Base-by-base conservation (phyloP, 1,140 invertebrate genomes). In the Amphibalanus amphitrite region DNA sequence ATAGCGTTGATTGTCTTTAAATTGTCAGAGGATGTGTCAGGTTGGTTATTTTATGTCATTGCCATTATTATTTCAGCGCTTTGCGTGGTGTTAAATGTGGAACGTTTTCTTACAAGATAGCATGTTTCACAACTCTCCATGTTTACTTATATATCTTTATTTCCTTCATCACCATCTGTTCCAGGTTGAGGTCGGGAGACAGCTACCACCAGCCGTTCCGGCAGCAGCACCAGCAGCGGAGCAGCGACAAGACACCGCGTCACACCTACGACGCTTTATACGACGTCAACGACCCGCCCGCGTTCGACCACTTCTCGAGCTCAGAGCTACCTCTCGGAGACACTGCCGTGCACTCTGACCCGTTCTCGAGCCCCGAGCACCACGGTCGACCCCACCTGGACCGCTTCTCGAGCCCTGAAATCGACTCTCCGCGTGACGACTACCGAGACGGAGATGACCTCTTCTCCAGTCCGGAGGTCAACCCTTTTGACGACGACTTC, bases 161-260 rank as follows among this genome's bases (percentile, higher is more conserved):
- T n/a, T n/a, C n/a, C n/a, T n/a, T n/a, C n/a, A n/a, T n/a, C n/a
- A n/a, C n/a, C n/a, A n/a, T n/a, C n/a, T n/a, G n/a, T n/a, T n/a
- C 33, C 33, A 38, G 72, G 71, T 69, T n/a, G 29, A 29, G 29
- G 40, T 28, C 40, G 30, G 64, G 13, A 25, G 20, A 25, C 47
- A 23, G 47, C 47, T 59, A 20, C 47, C 47, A 59, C 47, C 47
- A 59, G 47, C 47, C 47, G 17, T 59, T 17, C 20, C 47, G 73
- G 40, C 73, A n/a, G 73, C 73, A 72, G 74, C 73, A 59, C 69
- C 29, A 1, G 47, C 13, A 59, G 47, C 10, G 17, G 10, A 59
- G 47, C 47, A 23, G 20, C 47, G 47, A 59, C 47, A 59, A 59
- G 47, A 59, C 47, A 1, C 47, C 47, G 1, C 10, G 47, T 1